These are phyloP conservation scores for Leptonema lineaticorne DNA, from an alignment of 1,140 invertebrate species.

Conservation along the genomic window DNA sequence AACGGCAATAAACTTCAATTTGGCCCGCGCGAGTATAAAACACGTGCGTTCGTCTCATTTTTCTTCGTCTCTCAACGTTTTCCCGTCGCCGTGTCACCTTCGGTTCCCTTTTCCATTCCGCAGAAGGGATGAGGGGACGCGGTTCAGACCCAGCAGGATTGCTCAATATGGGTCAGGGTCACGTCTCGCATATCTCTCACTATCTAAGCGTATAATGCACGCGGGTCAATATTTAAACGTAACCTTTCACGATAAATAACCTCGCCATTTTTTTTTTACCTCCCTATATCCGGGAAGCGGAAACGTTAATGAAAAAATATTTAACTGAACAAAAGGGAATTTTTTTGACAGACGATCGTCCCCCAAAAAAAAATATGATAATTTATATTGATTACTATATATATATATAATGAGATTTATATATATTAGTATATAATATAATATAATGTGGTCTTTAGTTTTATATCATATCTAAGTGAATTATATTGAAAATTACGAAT, in stretches of 20 bases:
- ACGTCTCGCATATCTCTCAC: not conserved
- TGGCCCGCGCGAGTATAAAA: not conserved
- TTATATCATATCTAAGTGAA: too few species aligned
- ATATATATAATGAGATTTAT: too few species aligned
- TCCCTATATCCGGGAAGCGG: too few species aligned
- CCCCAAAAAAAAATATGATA: too few species aligned
- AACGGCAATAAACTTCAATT: slow-evolving; percentile 6
- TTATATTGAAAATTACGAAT: too few species aligned
- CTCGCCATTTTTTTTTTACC: too few species aligned
- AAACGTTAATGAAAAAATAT: too few species aligned
- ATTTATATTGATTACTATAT: too few species aligned
- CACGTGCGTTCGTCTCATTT: slow-evolving; percentile 10
- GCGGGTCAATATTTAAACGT: slow-evolving; percentile 1
- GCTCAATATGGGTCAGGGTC: slow-evolving; percentile 9
- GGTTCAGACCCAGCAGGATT: slow-evolving; percentile 5
- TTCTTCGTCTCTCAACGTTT: slow-evolving; percentile 12
- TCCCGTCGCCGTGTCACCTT: too few species aligned
- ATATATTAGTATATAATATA: not conserved
- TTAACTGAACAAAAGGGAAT: not conserved
- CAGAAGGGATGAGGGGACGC: too few species aligned
- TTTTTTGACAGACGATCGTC: not conserved
- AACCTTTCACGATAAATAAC: not conserved
- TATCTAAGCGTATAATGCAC: not conserved
- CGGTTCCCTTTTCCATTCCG: too few species aligned
- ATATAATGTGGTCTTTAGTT: not conserved